These are phyloP conservation scores for Tetragonula carbonaria DNA, from an alignment of 2,888 invertebrate genomes.

Conservation along the genomic window DNA sequence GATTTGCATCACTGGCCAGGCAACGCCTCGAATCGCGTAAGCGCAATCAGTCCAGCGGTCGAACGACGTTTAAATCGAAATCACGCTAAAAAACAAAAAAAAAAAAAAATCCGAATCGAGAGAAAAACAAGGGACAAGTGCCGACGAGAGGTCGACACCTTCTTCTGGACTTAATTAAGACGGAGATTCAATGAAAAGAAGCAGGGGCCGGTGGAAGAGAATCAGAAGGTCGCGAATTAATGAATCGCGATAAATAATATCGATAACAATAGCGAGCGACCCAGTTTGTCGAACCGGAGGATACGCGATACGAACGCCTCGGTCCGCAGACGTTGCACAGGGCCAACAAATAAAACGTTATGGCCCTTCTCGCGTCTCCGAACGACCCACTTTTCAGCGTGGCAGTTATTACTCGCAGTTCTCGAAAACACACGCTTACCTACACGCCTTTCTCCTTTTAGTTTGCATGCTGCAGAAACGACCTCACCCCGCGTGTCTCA, in stretches of 20 bases:
- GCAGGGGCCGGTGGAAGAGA: conserved; percentile 14
- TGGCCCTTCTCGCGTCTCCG: conserved; percentile 31
- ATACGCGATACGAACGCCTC: conserved; percentile 30
- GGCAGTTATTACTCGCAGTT: conserved; percentile 43
- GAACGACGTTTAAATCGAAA: neutral
- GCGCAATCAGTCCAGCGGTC: too few relatives aligned
- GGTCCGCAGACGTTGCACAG: conserved; percentile 42
- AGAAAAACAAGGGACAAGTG: neutral
- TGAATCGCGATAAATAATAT: conserved; percentile 66
- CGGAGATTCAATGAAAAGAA: conserved; percentile 32
- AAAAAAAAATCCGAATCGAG: too few relatives aligned
- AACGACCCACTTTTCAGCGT: conserved; percentile 57
- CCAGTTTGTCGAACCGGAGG: conserved; percentile 48
- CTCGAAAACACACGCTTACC: conserved; percentile 25
- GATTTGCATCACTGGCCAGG: too few relatives aligned
- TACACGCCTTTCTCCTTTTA: neutral
- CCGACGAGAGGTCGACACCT: conserved; percentile 16
- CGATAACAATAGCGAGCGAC: conserved; percentile 58
- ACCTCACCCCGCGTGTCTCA: conserved; percentile 28
- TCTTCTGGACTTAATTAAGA: conserved; percentile 35
- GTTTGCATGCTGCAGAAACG: conserved; percentile 52
- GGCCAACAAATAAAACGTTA: conserved; percentile 65
- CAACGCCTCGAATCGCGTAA: too few relatives aligned
- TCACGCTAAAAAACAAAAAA: neutral
- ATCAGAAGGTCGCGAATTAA: conserved; percentile 40